A percentile compares a stretch with the other conserved stretches of the same genome.
phyloP scores from a whole-genome alignment of 2,797 vertebrate genomes.

The Momotus momota region DNA sequence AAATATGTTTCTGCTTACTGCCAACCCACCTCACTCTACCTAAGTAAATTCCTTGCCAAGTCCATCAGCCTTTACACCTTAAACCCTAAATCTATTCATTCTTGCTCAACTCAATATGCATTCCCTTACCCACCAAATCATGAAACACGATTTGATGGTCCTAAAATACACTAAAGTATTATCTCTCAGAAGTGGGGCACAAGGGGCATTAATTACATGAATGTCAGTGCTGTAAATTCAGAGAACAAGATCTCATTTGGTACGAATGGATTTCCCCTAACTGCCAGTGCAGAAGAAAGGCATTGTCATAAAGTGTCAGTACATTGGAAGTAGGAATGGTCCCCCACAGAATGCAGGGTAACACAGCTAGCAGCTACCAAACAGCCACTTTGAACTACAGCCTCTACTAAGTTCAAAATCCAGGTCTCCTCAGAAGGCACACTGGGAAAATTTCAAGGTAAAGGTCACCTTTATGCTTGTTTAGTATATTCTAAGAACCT shows the following conservation, averaged over 20 bases:
- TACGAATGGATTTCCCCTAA: neutral
- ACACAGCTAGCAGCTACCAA: neutral
- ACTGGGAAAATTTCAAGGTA: neutral
- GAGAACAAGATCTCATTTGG: neutral
- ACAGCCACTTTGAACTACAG: neutral
- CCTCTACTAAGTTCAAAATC: neutral
- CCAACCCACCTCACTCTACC: slow-evolving; percentile 40
- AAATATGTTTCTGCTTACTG: slow-evolving; percentile 48
- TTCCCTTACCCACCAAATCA: neutral
- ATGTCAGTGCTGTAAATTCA: neutral
- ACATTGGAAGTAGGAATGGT: neutral
- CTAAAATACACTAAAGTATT: neutral
- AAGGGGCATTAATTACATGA: neutral
- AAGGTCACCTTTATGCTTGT: neutral
- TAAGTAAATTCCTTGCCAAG: slow-evolving; percentile 37
- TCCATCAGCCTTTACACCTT: slow-evolving; percentile 11
- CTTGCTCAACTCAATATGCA: neutral
- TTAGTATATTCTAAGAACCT: neutral
- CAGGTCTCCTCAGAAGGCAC: neutral
- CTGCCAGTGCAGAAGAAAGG: neutral
- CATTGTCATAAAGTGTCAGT: neutral
- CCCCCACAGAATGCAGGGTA: neutral
- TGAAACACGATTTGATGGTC: neutral
- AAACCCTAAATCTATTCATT: slow-evolving; percentile 4
- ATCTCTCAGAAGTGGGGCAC: neutral